Conservation (phyloP, 92 coral and sea anemone genomes). For the Porites cylindrica region DNA sequence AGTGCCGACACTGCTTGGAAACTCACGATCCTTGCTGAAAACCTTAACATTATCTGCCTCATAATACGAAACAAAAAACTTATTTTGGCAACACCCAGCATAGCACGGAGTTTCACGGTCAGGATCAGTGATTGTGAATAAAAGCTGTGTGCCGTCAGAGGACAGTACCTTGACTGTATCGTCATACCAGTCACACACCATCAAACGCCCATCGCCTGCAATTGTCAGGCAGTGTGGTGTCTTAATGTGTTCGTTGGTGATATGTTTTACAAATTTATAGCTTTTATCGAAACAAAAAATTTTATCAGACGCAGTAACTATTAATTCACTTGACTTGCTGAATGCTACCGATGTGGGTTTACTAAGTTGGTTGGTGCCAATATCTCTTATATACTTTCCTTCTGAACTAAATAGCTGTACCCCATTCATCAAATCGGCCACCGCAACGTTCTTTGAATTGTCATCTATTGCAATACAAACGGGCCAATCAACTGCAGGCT, state of each 20-base stretch:
- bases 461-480: background rate
- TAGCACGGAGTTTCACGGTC: slow-evolving; percentile 4
- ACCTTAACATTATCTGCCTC: slow-evolving; percentile 44
- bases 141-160: background rate
- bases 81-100: slow-evolving; percentile 14
- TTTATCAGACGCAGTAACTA: background rate
- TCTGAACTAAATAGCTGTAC: background rate
- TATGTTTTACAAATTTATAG: slow-evolving; percentile 46
- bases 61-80: slow-evolving; percentile 10
- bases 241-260: slow-evolving; percentile 26
- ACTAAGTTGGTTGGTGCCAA: background rate
- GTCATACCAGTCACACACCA: slow-evolving; percentile 11
- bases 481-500: background rate
- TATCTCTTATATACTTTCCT: background rate
- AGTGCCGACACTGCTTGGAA: slow-evolving; percentile 34
- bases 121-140: background rate
- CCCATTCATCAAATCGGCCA: background rate
- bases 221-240: background rate
- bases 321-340: background rate
- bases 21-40: slow-evolving; percentile 55
- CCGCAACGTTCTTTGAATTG: slow-evolving; percentile 2
- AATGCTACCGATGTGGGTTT: slow-evolving; percentile 5
- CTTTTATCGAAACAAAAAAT: slow-evolving; percentile 47
- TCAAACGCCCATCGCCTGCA: background rate
- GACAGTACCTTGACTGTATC: slow-evolving; percentile 25